Percentiles rank a stretch among this genome's conserved stretches.
Conservation (phyloP, 2,888 invertebrate species). For the Dendrolimus houi region DNA sequence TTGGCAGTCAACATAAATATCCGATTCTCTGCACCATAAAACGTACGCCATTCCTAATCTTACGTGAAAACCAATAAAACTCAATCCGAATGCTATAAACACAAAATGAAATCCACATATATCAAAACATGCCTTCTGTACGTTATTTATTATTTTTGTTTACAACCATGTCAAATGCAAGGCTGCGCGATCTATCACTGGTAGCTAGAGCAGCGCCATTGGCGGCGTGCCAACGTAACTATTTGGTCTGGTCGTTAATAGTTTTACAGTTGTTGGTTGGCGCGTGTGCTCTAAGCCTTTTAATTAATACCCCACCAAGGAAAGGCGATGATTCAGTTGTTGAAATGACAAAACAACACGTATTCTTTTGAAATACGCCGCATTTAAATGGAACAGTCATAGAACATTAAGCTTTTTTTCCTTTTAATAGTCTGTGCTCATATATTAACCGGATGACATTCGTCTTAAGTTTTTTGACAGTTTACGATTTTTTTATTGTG, state of each 20-base stretch:
- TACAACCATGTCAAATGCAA: slow-evolving; percentile 59
- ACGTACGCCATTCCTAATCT: slow-evolving; percentile 40
- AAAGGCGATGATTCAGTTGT: slow-evolving; percentile 33
- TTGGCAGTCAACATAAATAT: slow-evolving; percentile 35
- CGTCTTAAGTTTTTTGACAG: slow-evolving; percentile 21
- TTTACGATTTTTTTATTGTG: slow-evolving; percentile 21
- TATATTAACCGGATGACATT: slow-evolving; percentile 19
- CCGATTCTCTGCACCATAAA: slow-evolving; percentile 25
- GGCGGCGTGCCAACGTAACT: slow-evolving; percentile 62
- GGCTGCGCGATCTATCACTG: slow-evolving; percentile 51
- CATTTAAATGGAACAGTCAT: slow-evolving; percentile 27
- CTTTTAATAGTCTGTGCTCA: slow-evolving; percentile 9
- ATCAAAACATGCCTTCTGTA: slow-evolving; percentile 45
- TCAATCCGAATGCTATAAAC: slow-evolving; percentile 31
- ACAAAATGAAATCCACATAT: slow-evolving; percentile 46
- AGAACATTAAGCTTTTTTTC: slow-evolving; percentile 21
- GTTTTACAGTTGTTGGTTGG: slow-evolving; percentile 51
- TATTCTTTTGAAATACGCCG: slow-evolving; percentile 26
- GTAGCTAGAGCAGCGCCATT: slow-evolving; percentile 34
- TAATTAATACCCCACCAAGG: slow-evolving; percentile 46
- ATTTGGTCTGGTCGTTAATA: slow-evolving; percentile 57
- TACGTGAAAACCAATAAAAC: slow-evolving; percentile 54
- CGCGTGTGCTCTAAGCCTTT: slow-evolving; percentile 45
- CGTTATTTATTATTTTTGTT: slow-evolving; percentile 65
- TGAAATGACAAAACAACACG: slow-evolving; percentile 30